Conservation (phyloP, 1,140 invertebrate genomes). For the Scaptodrosophila lebanonensis region DNA sequence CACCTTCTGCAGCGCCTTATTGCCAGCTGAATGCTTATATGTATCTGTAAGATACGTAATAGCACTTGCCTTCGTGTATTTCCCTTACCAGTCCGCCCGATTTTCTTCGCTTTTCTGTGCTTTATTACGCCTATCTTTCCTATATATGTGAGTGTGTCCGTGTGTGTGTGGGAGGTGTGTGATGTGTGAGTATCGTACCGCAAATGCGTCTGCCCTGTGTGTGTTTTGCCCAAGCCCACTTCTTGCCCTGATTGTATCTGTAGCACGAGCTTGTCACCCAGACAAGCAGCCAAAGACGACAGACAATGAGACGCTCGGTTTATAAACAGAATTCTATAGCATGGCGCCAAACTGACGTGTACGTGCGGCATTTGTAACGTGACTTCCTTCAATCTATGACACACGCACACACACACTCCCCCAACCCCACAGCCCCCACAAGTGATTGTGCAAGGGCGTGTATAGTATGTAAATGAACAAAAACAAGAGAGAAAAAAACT, state of each 20-base stretch:
- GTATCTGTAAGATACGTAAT: constrained; percentile 51
- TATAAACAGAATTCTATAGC: constrained; percentile 63
- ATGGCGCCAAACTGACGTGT: constrained; percentile 55
- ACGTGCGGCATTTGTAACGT: constrained; percentile 67
- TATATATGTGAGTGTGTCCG: no score
- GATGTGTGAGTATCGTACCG: constrained; percentile 14
- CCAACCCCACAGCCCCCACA: no score
- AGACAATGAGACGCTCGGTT: constrained; percentile 33
- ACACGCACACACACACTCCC: no score
- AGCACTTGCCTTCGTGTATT: constrained; percentile 42
- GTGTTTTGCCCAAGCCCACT: no score
- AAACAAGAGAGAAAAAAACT: no score
- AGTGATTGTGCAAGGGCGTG: no score
- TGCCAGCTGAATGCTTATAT: no score
- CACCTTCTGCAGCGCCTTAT: constrained; percentile 34
- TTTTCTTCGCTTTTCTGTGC: constrained; percentile 27
- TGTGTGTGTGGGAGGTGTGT: no score
- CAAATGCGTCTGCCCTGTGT: constrained; percentile 6
- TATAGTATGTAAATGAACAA: no score
- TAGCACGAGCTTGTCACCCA: constrained; percentile 13
- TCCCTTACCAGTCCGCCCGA: no score
- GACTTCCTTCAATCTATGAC: constrained; percentile 61
- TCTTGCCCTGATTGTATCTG: constrained; percentile 30
- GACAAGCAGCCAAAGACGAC: constrained; percentile 4
- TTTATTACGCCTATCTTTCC: constrained; percentile 20